Evolutionary conservation across 2,113 vertebrate species (phyloP).

Genomic region (Hoplias malabaricus): DNA sequence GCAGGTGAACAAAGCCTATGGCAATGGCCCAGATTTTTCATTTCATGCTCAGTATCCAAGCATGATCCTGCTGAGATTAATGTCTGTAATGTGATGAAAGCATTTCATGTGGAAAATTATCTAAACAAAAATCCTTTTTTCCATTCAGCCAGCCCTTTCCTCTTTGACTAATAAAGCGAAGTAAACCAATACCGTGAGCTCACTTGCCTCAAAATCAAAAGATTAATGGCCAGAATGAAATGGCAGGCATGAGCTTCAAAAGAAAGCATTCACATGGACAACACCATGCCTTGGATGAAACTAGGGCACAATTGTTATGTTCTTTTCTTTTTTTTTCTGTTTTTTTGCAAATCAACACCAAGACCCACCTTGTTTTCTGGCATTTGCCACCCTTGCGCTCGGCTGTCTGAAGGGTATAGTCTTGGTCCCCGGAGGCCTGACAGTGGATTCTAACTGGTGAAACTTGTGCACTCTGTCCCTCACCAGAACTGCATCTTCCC

Average conservation of each 20-base stretch:
- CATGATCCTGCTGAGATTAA: slow-evolving; percentile 24
- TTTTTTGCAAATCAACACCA: slow-evolving; percentile 7
- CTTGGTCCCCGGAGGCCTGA: slow-evolving; percentile 79
- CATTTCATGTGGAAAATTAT: neutral
- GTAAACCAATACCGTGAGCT: slow-evolving; percentile 19
- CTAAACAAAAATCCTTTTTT: neutral
- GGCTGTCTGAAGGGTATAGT: slow-evolving; percentile 67
- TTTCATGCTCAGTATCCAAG: neutral
- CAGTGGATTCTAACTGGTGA: slow-evolving; percentile 85
- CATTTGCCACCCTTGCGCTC: slow-evolving; percentile 69
- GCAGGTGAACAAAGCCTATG: neutral
- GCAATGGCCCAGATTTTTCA: slow-evolving; percentile 14
- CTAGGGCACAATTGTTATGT: neutral
- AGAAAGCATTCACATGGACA: slow-evolving; percentile 39
- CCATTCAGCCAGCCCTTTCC: neutral
- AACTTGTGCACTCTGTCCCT: slow-evolving; percentile 95
- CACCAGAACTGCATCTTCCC: slow-evolving; percentile 79
- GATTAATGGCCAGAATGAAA: slow-evolving; percentile 45
- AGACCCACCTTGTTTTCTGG: slow-evolving; percentile 86
- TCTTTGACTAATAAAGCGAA: neutral
- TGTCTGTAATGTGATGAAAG: slow-evolving; percentile 24
- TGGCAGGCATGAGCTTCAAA: slow-evolving; percentile 34
- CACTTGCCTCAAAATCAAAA: neutral
- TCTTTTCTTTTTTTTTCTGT: neutral
- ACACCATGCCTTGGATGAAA: neutral